A percentile compares a stretch with the other conserved stretches of the same genome.
Evolutionary conservation across 2,113 vertebrate genomes (phyloP).

Genomic region (Pseudois nayaur): DNA sequence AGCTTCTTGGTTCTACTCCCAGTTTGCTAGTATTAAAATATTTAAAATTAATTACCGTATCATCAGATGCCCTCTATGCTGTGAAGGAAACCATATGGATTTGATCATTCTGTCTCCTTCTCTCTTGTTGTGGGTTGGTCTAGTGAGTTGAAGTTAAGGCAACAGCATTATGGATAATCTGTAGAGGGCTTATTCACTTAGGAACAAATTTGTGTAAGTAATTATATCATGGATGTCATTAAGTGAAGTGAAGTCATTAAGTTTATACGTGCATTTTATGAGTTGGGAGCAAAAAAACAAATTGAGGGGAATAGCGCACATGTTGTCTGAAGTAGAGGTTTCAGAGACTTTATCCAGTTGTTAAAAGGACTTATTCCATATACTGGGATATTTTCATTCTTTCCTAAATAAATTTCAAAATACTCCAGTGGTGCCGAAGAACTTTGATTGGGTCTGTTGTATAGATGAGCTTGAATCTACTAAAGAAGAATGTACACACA

Average conservation of each 20-base stretch:
- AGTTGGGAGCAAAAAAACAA: neutral
- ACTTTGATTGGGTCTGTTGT: neutral
- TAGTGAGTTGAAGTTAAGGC: neutral
- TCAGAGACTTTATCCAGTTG: neutral
- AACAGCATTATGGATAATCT: neutral
- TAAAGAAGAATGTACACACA: neutral
- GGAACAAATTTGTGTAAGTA: neutral
- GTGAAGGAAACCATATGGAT: neutral
- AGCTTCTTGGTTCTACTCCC: neutral
- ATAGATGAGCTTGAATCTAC: neutral
- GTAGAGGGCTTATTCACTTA: neutral
- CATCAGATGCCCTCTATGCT: neutral
- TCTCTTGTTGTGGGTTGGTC: neutral
- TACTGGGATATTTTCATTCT: neutral
- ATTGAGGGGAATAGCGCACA: neutral
- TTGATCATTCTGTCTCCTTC: neutral
- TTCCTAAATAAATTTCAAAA: neutral
- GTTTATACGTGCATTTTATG: neutral
- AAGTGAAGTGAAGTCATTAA: neutral
- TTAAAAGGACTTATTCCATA: neutral
- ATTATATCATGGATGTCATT: neutral
- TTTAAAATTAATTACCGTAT: neutral
- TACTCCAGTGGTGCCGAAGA: neutral
- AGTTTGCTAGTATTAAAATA: neutral
- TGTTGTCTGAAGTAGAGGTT: neutral